Evolutionary conservation across 1,140 invertebrate species (phyloP), one percentile per base, ranked within the genome.

Genomic region (Nilaparvata lugens): DNA sequence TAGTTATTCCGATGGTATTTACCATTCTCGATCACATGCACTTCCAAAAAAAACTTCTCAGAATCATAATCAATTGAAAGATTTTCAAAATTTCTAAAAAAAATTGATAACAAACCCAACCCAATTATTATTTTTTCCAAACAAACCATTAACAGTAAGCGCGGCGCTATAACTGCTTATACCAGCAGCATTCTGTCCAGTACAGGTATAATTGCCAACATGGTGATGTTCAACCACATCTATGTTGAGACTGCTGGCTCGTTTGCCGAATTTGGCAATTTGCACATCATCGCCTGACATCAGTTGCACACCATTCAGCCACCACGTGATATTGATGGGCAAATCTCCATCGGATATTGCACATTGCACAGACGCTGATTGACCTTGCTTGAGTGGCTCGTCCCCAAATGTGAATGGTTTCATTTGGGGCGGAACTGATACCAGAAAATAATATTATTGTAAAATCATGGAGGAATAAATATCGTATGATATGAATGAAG

Each of bases 271-370:
- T 71, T 80, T 81, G 19, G 69, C 72, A n/a, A 73, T 77, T 6
- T 65, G 64, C 16, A 71, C 65, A 35, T 52, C 60, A 76, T 63
- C 60, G 23, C 59, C 45, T 13, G 40, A 74, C 67, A 62, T 73
- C 75, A 67, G 48, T n/a, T 51, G 42, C 19, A 56, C 38, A 16
- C 65, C 62, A 25, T 91, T 85, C 69, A 89, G 88, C 64, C 79
- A 77, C 89, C 88, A 92, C 56, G 81, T 78, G 64, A 91, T 86
- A 62, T 83, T 80, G 56, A 89, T 78, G 4, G 88, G 88, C 64
- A 83, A 74, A 72, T 90, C 88, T 19, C 89, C 89, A 69, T 86
- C 87, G 51, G 84, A 79, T 51, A 91, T 84, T 13, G 85, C 79
- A 75, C 89, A 92, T 63, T 81, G 83, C 24, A 87, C 79, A 83